phyloP scores from a whole-genome alignment of 2,113 vertebrate species.

The Brienomyrus brachyistius region DNA sequence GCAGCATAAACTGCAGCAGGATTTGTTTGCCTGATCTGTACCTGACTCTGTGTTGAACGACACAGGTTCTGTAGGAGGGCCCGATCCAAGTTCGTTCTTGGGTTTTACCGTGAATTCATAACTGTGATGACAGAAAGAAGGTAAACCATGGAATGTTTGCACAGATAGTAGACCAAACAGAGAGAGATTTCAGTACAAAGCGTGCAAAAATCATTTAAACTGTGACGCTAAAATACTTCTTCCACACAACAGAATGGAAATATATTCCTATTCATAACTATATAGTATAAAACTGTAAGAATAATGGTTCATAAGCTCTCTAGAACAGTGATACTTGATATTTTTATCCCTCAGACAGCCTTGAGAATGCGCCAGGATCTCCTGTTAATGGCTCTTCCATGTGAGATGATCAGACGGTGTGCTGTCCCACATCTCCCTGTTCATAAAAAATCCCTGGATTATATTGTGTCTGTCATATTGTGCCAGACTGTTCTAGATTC shows the following conservation, averaged over 20 bases:
- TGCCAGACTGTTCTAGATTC: slow-evolving; percentile 32
- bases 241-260: slow-evolving; percentile 21
- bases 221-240: slow-evolving; percentile 17
- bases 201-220: not conserved
- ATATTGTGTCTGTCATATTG: slow-evolving; percentile 26
- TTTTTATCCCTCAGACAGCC: slow-evolving; percentile 24
- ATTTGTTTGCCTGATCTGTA: slow-evolving; percentile 42
- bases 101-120: slow-evolving; percentile 90
- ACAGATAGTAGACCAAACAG: not conserved
- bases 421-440: slow-evolving; percentile 19
- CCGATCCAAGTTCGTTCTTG: slow-evolving; percentile 78
- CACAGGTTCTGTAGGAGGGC: slow-evolving; percentile 76
- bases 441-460: slow-evolving; percentile 33
- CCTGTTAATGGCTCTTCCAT: slow-evolving; percentile 37
- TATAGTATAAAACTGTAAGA: not conserved
- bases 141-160: not conserved
- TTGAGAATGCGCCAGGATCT: slow-evolving; percentile 2
- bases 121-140: slow-evolving; percentile 50
- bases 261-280: not conserved
- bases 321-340: slow-evolving; percentile 27
- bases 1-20: not conserved
- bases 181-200: not conserved
- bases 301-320: slow-evolving; percentile 9
- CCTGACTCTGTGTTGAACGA: slow-evolving; percentile 90
- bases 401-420: slow-evolving; percentile 24